Percentiles rank a stretch among this genome's conserved stretches.
These are phyloP conservation scores for Caenorhabditis sp. DNA, from an alignment of 2,888 invertebrate genomes.

Conservation along the genomic window DNA sequence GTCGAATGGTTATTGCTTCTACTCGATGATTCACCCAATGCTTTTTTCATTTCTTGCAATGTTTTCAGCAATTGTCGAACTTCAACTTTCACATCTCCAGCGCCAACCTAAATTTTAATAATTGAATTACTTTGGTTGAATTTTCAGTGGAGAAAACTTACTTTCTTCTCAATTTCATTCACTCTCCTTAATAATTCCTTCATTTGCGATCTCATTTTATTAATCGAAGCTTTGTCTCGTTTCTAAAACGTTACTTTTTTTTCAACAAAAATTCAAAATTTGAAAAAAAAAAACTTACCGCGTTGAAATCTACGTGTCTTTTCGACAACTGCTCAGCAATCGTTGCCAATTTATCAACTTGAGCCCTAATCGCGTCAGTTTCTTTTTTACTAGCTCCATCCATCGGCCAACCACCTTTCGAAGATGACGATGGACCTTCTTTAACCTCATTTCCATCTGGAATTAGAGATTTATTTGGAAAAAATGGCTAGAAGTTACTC, in stretches of 20 bases:
- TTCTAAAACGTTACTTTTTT: slow-evolving; percentile 26
- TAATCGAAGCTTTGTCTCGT: slow-evolving; percentile 47
- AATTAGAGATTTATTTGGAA: not conserved
- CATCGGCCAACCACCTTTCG: slow-evolving; percentile 17
- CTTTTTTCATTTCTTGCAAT: slow-evolving; percentile 54
- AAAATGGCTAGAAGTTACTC: not conserved
- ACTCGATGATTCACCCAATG: slow-evolving; percentile 45
- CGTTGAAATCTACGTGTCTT: slow-evolving; percentile 45
- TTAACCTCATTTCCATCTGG: slow-evolving; percentile 27
- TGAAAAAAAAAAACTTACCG: slow-evolving; percentile 19
- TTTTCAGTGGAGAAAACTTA: not conserved
- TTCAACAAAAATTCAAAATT: not conserved
- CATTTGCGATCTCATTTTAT: slow-evolving; percentile 55
- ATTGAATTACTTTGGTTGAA: not conserved
- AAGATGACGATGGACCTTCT: not conserved
- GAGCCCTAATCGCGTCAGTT: slow-evolving; percentile 32
- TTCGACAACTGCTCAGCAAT: slow-evolving; percentile 50
- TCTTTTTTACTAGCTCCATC: slow-evolving; percentile 39
- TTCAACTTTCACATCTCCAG: slow-evolving; percentile 51
- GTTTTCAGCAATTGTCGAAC: slow-evolving; percentile 50
- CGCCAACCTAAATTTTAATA: slow-evolving; percentile 25
- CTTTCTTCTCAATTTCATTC: slow-evolving; percentile 56
- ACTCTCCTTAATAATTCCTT: slow-evolving; percentile 49
- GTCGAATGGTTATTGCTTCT: not conserved
- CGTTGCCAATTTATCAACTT: slow-evolving; percentile 40